phyloP scores from a whole-genome alignment of 1,140 invertebrate genomes.

The Papilio polyxenes region DNA sequence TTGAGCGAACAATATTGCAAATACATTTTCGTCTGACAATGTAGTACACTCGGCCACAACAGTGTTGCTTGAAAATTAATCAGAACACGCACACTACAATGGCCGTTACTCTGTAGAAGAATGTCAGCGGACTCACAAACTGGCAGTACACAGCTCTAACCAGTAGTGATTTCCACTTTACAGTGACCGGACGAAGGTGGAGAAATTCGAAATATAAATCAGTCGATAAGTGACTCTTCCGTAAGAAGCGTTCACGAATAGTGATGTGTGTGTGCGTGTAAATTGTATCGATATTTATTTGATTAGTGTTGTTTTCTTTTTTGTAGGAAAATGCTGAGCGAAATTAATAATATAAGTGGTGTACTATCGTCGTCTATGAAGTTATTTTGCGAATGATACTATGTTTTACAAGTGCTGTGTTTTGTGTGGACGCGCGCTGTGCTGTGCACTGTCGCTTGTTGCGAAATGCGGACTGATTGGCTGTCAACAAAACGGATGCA shows the following conservation, averaged over 20 bases:
- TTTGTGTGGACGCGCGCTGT: constrained; percentile 73
- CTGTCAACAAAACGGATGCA: constrained; percentile 48
- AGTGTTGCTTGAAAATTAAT: constrained; percentile 51
- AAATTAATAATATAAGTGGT: constrained; percentile 80
- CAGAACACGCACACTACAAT: constrained; percentile 26
- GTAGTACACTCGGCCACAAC: constrained; percentile 47
- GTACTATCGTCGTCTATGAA: constrained; percentile 78
- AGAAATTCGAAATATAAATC: constrained; percentile 74
- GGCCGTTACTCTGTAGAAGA: constrained; percentile 62
- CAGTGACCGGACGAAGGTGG: constrained; percentile 79
- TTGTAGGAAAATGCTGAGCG: constrained; percentile 80
- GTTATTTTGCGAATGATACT: constrained; percentile 80
- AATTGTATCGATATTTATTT: constrained; percentile 57
- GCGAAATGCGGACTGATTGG: constrained; percentile 57
- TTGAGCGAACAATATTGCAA: constrained; percentile 38
- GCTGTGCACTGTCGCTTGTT: constrained; percentile 66
- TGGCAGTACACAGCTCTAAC: constrained; percentile 62
- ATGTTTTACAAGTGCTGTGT: constrained; percentile 75
- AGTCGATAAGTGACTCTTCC: constrained; percentile 47
- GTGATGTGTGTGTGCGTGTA: constrained; percentile 69
- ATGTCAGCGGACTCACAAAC: constrained; percentile 57
- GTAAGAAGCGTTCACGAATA: constrained; percentile 42
- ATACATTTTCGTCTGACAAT: constrained; percentile 58
- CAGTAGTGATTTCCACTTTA: constrained; percentile 79
- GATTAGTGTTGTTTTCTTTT: constrained; percentile 75